Evolutionary conservation across 53 echinoderm and acorn worm genomes (phyloP).

Genomic region (Astropecten irregularis): DNA sequence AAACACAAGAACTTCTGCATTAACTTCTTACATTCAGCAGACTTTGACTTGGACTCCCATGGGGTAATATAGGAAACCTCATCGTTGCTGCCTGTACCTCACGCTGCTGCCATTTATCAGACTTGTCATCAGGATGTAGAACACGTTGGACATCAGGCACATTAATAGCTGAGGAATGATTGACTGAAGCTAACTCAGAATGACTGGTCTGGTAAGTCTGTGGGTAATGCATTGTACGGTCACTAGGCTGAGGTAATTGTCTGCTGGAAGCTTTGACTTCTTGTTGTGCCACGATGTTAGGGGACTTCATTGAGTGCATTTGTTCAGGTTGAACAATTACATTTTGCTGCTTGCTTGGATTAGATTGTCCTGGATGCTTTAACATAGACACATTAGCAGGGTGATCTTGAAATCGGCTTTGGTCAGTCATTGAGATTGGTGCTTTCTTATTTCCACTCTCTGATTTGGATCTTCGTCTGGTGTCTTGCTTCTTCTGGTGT

Average conservation of each 20-base stretch:
- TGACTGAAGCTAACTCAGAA: not conserved
- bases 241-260: not conserved
- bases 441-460: not conserved
- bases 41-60: no score
- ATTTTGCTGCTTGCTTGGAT: not conserved
- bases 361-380: no score
- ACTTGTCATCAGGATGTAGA: not conserved
- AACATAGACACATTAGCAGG: not conserved
- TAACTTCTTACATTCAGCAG: no score
- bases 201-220: not conserved
- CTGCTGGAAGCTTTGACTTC: not conserved
- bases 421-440: not conserved
- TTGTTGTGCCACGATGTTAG: not conserved
- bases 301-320: not conserved
- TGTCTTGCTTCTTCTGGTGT: slow-evolving; percentile 22
- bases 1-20: no score
- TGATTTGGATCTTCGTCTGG: not conserved
- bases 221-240: not conserved
- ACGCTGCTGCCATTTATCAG: not conserved
- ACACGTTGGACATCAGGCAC: not conserved
- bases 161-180: not conserved
- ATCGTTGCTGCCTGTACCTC: not conserved
- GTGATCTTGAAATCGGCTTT: not conserved
- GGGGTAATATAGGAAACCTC: no score
- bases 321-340: not conserved